These are phyloP conservation scores for Trichomalopsis sarcophagae DNA, from an alignment of 1,140 invertebrate species.

Conservation along the genomic window DNA sequence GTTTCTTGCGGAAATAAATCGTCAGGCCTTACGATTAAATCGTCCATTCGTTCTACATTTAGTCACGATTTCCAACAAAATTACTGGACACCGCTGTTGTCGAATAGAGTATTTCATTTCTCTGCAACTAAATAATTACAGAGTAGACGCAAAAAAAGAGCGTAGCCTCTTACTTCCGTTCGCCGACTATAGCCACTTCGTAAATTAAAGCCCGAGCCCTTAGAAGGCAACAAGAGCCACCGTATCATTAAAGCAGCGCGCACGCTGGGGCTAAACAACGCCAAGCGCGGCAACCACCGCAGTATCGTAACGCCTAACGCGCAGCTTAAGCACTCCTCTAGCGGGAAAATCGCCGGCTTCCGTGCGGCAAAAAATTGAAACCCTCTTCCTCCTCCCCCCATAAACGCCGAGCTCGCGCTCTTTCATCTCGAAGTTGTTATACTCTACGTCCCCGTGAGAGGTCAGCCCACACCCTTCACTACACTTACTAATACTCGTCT, in stretches of 20 bases:
- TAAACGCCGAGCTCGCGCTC: not conserved
- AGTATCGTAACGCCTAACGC: not conserved
- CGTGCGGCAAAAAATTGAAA: slow-evolving; percentile 7
- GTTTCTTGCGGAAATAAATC: too few relatives aligned
- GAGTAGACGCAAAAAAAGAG: not conserved
- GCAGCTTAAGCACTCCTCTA: not conserved
- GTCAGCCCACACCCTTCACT: not conserved
- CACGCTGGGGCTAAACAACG: not conserved
- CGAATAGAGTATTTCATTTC: too few relatives aligned
- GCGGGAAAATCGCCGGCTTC: not conserved
- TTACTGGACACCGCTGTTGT: too few relatives aligned
- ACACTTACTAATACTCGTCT: not conserved
- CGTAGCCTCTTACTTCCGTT: not conserved
- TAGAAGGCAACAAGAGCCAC: not conserved
- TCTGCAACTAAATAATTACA: not conserved
- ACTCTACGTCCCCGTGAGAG: not conserved
- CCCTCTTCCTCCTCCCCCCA: not conserved
- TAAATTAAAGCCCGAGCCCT: not conserved
- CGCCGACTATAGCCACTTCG: not conserved
- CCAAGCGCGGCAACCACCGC: not conserved
- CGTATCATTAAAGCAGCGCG: not conserved
- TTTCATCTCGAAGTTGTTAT: not conserved
- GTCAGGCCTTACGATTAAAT: too few relatives aligned
- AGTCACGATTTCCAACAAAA: too few relatives aligned
- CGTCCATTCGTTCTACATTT: too few relatives aligned